Evolutionary conservation across 2,888 invertebrate species (phyloP).

Genomic region (Meghimatium bilineatum): DNA sequence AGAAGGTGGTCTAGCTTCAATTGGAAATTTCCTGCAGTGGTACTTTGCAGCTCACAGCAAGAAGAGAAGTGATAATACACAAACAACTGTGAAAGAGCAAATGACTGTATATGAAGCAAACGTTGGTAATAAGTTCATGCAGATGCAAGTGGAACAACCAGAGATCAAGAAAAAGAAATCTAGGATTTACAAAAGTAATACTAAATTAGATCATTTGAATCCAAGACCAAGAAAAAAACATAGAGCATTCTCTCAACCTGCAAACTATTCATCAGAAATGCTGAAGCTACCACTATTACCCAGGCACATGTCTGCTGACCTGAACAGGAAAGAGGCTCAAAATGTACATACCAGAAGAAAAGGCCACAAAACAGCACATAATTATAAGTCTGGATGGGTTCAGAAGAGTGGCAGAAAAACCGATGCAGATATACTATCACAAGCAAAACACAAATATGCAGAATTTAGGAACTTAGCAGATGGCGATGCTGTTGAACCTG

Average conservation of each 20-base stretch:
- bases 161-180: background rate
- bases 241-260: background rate
- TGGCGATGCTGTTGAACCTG: background rate
- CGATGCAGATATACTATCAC: background rate
- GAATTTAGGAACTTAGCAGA: background rate
- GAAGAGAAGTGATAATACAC: background rate
- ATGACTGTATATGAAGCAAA: slow-evolving; percentile 40
- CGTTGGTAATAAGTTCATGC: slow-evolving; percentile 37
- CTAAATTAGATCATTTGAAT: background rate
- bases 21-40: slow-evolving; percentile 69
- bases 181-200: background rate
- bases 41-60: slow-evolving; percentile 53
- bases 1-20: slow-evolving; percentile 63
- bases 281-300: background rate
- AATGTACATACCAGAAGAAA: background rate
- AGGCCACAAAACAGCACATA: background rate
- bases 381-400: background rate
- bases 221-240: background rate
- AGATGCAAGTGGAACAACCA: slow-evolving; percentile 34
- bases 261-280: background rate
- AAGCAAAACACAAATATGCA: slow-evolving; percentile 12
- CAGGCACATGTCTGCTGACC: slow-evolving; percentile 42
- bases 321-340: background rate
- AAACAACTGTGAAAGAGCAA: slow-evolving; percentile 14
- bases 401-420: background rate